phyloP scores from a whole-genome alignment of 1,140 invertebrate genomes.

The Drosophila pandora region DNA sequence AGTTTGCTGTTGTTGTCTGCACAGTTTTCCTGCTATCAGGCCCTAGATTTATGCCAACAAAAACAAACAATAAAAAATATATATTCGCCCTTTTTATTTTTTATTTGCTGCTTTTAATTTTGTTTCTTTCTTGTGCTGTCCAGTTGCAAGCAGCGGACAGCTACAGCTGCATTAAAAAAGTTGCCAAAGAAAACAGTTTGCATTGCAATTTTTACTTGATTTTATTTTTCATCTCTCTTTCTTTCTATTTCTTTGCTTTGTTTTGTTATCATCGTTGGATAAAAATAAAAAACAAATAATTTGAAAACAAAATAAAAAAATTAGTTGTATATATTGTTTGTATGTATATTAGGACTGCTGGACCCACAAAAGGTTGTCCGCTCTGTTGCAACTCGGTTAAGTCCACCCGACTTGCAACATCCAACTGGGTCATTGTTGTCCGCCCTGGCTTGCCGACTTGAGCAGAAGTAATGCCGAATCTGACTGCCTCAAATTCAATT shows the following conservation, averaged over 20 bases:
- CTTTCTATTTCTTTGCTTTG: constrained; percentile 47
- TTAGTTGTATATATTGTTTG: constrained; percentile 36
- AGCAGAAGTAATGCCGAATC: constrained; percentile 43
- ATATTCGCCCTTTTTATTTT: constrained; percentile 41
- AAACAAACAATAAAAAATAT: constrained; percentile 70
- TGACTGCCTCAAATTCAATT: constrained; percentile 34
- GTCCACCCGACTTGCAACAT: constrained; percentile 26
- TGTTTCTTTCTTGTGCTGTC: constrained; percentile 51
- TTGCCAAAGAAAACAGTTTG: constrained; percentile 79
- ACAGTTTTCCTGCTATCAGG: constrained; percentile 56
- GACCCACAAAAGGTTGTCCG: constrained; percentile 57
- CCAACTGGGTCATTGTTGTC: constrained; percentile 48
- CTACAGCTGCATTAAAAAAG: constrained; percentile 75
- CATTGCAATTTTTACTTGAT: constrained; percentile 71
- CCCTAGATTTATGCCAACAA: constrained; percentile 77
- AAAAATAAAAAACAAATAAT: constrained; percentile 30
- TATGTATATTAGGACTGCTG: constrained; percentile 51
- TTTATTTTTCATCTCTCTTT: constrained; percentile 55
- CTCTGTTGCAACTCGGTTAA: constrained; percentile 54
- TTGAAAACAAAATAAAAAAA: constrained; percentile 35
- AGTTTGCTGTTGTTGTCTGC: constrained; percentile 35
- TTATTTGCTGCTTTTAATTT: constrained; percentile 42
- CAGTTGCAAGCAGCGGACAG: constrained; percentile 46
- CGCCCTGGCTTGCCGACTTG: constrained; percentile 39
- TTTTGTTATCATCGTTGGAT: constrained; percentile 68